phyloP scores from a whole-genome alignment of 2,113 vertebrate genomes.

The Neolamprologus ventralis region DNA sequence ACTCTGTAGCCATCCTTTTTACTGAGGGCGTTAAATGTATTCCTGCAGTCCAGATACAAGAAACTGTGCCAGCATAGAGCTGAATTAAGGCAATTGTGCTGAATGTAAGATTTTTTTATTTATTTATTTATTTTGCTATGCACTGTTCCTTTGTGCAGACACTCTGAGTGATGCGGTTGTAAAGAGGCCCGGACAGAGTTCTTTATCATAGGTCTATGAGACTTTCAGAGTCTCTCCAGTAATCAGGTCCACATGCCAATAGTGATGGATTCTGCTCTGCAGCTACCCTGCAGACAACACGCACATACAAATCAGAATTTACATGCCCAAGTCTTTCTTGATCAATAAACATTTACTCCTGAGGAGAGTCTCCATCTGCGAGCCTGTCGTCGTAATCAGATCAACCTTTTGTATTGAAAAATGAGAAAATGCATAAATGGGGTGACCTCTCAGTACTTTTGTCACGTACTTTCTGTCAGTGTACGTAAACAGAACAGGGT shows the following conservation, averaged over 20 bases:
- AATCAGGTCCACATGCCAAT: conserved; percentile 73
- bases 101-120: background rate
- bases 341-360: conserved; percentile 71
- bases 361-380: conserved; percentile 41
- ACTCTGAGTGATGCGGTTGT: conserved; percentile 65
- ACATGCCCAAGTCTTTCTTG: conserved; percentile 58
- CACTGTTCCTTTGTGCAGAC: conserved; percentile 40
- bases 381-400: conserved; percentile 37
- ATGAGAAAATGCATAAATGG: conserved; percentile 26
- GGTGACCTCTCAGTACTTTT: background rate
- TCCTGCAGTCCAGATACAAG: background rate
- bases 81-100: conserved; percentile 16
- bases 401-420: conserved; percentile 32
- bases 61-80: background rate
- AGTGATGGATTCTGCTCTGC: conserved; percentile 69
- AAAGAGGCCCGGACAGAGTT: conserved; percentile 67
- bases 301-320: conserved; percentile 65
- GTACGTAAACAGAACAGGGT: background rate
- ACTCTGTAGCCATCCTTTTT: background rate
- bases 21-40: background rate
- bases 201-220: conserved; percentile 69
- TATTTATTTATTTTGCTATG: background rate
- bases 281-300: conserved; percentile 22
- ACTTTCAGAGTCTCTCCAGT: conserved; percentile 62
- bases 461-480: background rate